phyloP scores from a whole-genome alignment of 2,113 vertebrate genomes.

The Cnemophilus loriae region DNA sequence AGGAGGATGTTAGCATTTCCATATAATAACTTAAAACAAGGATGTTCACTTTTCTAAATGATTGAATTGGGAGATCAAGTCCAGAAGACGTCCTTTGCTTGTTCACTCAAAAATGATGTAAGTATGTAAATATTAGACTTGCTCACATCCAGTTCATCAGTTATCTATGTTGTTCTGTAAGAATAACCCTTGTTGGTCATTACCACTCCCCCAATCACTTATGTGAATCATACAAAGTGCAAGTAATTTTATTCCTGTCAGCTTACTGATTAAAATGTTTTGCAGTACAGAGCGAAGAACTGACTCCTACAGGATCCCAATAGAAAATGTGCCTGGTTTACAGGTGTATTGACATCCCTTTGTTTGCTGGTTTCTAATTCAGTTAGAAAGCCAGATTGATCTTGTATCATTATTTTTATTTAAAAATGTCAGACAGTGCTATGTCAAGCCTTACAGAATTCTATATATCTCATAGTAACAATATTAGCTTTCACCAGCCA shows the following conservation, averaged over 20 bases:
- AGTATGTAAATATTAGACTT: neutral
- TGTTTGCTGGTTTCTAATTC: neutral
- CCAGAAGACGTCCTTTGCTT: neutral
- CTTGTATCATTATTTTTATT: neutral
- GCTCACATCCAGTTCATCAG: neutral
- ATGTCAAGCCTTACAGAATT: neutral
- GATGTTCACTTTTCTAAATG: neutral
- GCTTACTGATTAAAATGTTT: neutral
- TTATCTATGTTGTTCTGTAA: neutral
- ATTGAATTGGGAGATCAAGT: neutral
- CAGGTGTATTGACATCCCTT: neutral
- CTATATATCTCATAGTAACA: neutral
- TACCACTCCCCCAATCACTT: neutral
- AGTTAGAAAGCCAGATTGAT: neutral
- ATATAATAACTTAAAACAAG: neutral
- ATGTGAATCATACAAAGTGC: neutral
- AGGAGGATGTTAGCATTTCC: neutral
- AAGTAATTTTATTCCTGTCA: neutral
- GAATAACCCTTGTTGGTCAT: neutral
- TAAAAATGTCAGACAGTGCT: neutral
- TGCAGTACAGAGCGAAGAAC: neutral
- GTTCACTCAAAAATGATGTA: neutral
- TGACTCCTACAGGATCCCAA: neutral
- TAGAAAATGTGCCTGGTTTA: neutral
- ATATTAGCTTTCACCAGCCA: neutral